These are phyloP conservation scores for Atta colombica DNA, from an alignment of 1,140 invertebrate genomes.

Conservation along the genomic window DNA sequence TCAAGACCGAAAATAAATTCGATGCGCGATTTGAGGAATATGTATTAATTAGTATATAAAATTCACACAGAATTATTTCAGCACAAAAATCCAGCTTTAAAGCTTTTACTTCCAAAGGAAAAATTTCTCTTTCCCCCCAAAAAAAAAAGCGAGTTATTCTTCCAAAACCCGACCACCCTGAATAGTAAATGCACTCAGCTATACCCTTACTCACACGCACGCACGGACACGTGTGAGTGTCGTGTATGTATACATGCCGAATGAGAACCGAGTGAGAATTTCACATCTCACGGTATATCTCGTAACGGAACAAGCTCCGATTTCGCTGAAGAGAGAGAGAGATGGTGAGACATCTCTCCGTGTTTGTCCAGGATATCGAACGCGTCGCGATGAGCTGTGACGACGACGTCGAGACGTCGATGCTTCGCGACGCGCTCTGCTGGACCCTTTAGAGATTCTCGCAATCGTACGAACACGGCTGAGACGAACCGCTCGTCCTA, in stretches of 20 bases:
- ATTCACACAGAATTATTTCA: no score
- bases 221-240: background rate
- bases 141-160: no score
- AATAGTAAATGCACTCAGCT: no score
- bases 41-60: no score
- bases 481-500: background rate
- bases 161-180: no score
- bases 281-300: background rate
- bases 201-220: background rate
- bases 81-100: no score
- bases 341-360: background rate
- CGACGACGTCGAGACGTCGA: background rate
- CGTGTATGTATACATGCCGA: background rate
- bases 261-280: background rate
- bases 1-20: no score
- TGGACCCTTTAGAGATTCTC: background rate
- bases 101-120: no score
- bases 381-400: background rate
- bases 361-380: background rate
- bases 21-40: no score
- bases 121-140: no score
- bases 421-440: background rate
- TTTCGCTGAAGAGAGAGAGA: background rate
- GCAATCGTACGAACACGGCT: background rate
- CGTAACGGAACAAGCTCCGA: background rate